phyloP scores from a whole-genome alignment of 2,797 vertebrate species.

The Garrulus glandarius region DNA sequence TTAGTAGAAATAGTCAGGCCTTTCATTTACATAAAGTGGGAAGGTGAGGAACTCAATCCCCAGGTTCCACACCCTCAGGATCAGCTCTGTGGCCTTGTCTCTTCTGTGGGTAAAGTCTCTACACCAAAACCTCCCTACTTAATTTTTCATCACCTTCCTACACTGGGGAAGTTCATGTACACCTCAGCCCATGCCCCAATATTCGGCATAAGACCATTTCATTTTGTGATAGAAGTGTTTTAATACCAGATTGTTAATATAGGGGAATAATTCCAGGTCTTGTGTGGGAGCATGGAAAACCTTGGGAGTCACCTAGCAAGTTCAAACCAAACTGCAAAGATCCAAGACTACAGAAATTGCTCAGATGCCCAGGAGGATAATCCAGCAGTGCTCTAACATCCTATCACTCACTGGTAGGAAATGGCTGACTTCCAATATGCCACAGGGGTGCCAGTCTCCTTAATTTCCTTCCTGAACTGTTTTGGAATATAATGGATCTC shows the following conservation, averaged over 20 bases:
- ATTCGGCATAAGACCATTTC: not conserved
- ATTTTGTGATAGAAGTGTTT: not conserved
- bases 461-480: not conserved
- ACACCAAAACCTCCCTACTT: not conserved
- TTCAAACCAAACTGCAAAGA: not conserved
- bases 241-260: not conserved
- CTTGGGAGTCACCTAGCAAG: not conserved
- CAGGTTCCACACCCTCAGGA: not conserved
- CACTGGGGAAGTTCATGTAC: rapidly evolving
- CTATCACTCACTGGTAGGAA: not conserved
- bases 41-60: not conserved
- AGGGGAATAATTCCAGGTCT: not conserved
- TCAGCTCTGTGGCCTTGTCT: not conserved
- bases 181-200: not conserved
- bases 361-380: not conserved
- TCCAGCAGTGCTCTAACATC: not conserved
- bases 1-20: not conserved
- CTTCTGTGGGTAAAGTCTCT: not conserved
- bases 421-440: not conserved
- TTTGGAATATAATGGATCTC: not conserved
- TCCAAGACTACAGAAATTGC: not conserved
- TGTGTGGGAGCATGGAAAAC: not conserved
- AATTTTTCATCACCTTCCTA: not conserved
- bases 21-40: not conserved
- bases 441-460: too few species aligned